Evolutionary conservation across 1,140 invertebrate genomes (phyloP).

Genomic region (Phymorhynchus buccinoides): DNA sequence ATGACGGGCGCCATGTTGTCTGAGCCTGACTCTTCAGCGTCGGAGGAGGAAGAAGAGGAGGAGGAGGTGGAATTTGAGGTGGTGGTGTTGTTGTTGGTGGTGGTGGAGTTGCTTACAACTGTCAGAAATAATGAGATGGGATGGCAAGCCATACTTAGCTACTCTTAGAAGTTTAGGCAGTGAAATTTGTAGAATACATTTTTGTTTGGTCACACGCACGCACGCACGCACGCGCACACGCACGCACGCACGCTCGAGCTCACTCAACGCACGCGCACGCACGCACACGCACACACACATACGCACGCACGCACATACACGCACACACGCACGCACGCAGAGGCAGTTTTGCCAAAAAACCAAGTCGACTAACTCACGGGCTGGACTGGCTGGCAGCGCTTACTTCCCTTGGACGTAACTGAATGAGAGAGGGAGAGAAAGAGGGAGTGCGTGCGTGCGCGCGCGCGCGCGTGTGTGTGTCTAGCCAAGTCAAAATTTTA

Average conservation of each 20-base stretch:
- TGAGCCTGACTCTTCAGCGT: background rate
- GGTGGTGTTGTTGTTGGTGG: background rate
- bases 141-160: background rate
- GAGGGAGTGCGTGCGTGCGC: too few species aligned
- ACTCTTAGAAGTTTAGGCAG: background rate
- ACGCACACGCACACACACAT: conserved; percentile 10
- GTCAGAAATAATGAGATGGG: too few species aligned
- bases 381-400: too few species aligned
- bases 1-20: background rate
- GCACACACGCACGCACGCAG: background rate
- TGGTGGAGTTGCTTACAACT: too few species aligned
- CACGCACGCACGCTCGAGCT: conserved; percentile 15
- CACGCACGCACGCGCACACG: conserved; percentile 27
- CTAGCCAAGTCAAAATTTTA: too few species aligned
- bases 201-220: conserved; percentile 3
- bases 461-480: too few species aligned
- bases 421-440: too few species aligned
- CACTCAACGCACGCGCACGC: conserved; percentile 23
- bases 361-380: too few species aligned
- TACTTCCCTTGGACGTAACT: too few species aligned
- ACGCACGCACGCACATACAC: background rate
- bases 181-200: background rate
- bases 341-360: too few species aligned
- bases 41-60: too few species aligned
- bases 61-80: background rate